A percentile compares a stretch with the other conserved stretches of the same genome.
phyloP scores from a whole-genome alignment of 2,888 invertebrate genomes.

The Euproctis similis region DNA sequence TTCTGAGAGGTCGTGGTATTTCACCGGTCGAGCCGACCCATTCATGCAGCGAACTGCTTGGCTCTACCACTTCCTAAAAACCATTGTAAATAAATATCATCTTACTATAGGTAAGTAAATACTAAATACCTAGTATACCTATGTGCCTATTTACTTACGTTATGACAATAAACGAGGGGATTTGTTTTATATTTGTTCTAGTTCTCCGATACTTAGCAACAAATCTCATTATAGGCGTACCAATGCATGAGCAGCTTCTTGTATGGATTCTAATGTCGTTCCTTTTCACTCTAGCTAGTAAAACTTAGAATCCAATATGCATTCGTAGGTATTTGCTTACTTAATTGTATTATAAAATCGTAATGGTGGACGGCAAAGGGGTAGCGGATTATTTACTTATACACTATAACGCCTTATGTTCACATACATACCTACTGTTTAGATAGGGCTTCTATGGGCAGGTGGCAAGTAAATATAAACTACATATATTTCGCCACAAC shows the following conservation, averaged over 20 bases:
- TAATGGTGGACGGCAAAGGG: slow-evolving; percentile 52
- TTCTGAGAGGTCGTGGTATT: no score
- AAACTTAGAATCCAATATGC: no score
- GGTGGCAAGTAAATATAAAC: neutral
- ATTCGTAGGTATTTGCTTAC: slow-evolving; percentile 9
- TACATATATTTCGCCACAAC: no score
- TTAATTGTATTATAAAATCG: slow-evolving; percentile 62
- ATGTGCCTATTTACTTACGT: no score
- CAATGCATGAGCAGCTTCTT: slow-evolving; percentile 52
- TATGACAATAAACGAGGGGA: neutral
- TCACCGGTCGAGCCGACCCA: no score
- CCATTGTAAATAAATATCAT: no score
- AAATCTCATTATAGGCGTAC: slow-evolving; percentile 59
- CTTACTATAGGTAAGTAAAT: no score
- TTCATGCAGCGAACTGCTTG: no score
- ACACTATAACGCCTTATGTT: slow-evolving; percentile 12
- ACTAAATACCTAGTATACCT: no score
- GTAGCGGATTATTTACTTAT: slow-evolving; percentile 22
- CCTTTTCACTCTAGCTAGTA: slow-evolving; percentile 29
- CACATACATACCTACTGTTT: slow-evolving; percentile 3
- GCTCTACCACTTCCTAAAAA: no score
- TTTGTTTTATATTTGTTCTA: slow-evolving; percentile 15
- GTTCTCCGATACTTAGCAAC: slow-evolving; percentile 21
- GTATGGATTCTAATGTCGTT: slow-evolving; percentile 57
- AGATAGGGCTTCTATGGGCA: slow-evolving; percentile 25